These are phyloP conservation scores for Physocephala rufipes DNA, from an alignment of 2,888 invertebrate species.

Conservation along the genomic window DNA sequence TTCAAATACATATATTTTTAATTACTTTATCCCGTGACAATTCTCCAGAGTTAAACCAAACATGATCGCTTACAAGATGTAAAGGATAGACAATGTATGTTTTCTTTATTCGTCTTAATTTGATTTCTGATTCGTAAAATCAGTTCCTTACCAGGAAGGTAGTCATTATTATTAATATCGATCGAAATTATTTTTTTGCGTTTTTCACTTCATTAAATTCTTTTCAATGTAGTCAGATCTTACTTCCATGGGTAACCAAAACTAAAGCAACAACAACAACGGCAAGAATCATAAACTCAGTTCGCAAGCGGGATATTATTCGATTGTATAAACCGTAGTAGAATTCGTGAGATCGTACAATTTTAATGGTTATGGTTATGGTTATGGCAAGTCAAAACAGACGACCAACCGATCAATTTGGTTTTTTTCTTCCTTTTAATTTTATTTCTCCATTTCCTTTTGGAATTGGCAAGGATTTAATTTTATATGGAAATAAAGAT, in stretches of 20 bases:
- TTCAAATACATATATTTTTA: background rate
- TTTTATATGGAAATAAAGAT: slow-evolving; percentile 23
- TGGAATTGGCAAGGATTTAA: slow-evolving; percentile 26
- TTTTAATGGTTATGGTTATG: slow-evolving; percentile 61
- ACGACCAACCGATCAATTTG: background rate
- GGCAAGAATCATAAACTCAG: slow-evolving; percentile 24
- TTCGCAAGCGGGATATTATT: too few species aligned
- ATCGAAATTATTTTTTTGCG: background rate
- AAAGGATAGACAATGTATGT: too few species aligned
- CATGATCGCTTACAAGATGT: too few species aligned
- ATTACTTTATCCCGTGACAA: too few species aligned
- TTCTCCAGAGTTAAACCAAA: too few species aligned
- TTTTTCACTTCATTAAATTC: background rate
- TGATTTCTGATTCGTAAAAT: too few species aligned
- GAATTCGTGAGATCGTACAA: slow-evolving; percentile 53
- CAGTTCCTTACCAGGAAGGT: too few species aligned
- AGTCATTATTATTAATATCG: background rate
- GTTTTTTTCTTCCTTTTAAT: slow-evolving; percentile 9
- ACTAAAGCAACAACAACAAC: too few species aligned
- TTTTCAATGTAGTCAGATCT: too few species aligned
- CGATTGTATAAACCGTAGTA: too few species aligned
- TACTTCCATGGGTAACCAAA: too few species aligned
- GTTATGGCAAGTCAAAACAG: slow-evolving; percentile 59
- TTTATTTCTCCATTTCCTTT: slow-evolving; percentile 8
- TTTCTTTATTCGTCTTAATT: too few species aligned